phyloP scores from a whole-genome alignment of 2,113 vertebrate species.

The Charina bottae region DNA sequence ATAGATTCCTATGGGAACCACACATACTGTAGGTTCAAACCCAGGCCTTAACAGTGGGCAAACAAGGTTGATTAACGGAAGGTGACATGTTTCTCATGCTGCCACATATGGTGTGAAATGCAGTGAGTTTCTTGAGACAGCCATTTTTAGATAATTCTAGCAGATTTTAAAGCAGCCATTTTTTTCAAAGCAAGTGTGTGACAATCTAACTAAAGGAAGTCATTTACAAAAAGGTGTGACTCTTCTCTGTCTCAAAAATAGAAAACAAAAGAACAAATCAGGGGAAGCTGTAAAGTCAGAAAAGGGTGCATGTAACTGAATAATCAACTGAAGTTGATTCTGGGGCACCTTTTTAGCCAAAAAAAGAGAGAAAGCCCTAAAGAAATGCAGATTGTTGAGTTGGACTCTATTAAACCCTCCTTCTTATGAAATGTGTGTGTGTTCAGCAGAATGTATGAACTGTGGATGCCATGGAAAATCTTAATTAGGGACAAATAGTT shows the following conservation, averaged over 20 bases:
- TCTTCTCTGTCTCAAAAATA: not conserved
- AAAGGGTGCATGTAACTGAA: not conserved
- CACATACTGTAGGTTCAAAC: not conserved
- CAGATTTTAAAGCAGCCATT: slow-evolving; percentile 3
- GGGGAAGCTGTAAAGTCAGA: not conserved
- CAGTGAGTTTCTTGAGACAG: not conserved
- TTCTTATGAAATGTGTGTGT: too few species aligned
- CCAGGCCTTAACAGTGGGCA: not conserved
- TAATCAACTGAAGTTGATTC: not conserved
- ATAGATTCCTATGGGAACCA: not conserved
- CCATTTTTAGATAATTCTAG: slow-evolving; percentile 16
- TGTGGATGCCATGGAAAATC: too few species aligned
- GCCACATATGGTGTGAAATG: slow-evolving; percentile 11
- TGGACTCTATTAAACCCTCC: too few species aligned
- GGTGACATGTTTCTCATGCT: not conserved
- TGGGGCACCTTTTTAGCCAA: not conserved
- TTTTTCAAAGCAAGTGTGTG: not conserved
- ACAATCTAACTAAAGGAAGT: slow-evolving; percentile 8
- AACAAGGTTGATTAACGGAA: not conserved
- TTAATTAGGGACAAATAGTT: too few species aligned
- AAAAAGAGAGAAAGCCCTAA: not conserved
- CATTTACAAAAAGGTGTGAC: slow-evolving; percentile 13
- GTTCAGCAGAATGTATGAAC: too few species aligned
- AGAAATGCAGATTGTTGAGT: too few species aligned
- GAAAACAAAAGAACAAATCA: not conserved